Evolutionary conservation across 2,113 vertebrate genomes (phyloP).

Genomic region (Chionomys nivalis): DNA sequence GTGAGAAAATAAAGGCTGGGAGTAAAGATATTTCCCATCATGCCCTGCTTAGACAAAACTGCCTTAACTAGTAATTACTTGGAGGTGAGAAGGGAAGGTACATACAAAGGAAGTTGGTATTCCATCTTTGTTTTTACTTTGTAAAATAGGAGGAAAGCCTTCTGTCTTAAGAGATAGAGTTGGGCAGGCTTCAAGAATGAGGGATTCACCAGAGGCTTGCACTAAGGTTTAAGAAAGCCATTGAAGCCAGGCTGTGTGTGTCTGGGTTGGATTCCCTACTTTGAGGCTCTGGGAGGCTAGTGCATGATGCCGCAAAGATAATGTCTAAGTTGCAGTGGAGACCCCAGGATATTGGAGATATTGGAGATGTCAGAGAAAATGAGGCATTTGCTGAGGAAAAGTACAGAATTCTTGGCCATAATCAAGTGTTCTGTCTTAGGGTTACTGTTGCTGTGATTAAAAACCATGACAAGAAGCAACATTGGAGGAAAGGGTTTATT

Average conservation of each 20-base stretch:
- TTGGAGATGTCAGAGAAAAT: background rate
- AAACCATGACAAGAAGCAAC: background rate
- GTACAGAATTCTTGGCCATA: background rate
- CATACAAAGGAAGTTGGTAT: background rate
- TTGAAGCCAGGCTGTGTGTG: background rate
- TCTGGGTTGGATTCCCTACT: background rate
- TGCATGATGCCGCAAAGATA: background rate
- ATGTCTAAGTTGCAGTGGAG: background rate
- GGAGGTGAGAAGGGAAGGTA: background rate
- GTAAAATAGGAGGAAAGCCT: constrained; percentile 1
- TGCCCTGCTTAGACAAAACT: background rate
- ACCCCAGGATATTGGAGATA: background rate
- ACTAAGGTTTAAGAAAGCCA: background rate
- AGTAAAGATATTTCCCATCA: background rate
- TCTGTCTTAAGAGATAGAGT: background rate
- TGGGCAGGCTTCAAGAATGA: background rate
- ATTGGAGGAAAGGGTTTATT: background rate
- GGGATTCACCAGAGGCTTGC: background rate
- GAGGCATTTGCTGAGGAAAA: background rate
- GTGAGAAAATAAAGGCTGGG: background rate
- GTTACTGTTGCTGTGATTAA: background rate
- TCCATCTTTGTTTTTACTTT: background rate
- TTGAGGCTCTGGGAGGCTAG: background rate
- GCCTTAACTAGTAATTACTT: background rate
- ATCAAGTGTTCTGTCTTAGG: background rate